Conservation (phyloP, 2,797 vertebrate species). For the Mormyrus proboscirostris region DNA sequence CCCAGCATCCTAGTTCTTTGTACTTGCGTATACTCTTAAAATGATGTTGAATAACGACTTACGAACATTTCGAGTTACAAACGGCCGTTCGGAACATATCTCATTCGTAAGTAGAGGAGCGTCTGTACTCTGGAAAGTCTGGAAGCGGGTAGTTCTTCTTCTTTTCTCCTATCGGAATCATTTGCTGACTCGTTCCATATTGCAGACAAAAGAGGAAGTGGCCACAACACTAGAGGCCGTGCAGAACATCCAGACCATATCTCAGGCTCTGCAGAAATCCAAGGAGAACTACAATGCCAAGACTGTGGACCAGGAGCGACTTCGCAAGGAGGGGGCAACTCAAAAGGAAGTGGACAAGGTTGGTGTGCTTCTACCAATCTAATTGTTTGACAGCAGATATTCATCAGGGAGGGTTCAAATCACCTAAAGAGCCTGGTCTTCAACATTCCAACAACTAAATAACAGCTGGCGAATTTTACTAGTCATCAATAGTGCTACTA, state of each 20-base stretch:
- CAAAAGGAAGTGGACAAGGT: conserved; percentile 95
- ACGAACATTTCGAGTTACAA: neutral
- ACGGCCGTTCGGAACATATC: neutral
- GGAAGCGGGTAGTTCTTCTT: neutral
- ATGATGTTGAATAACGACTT: neutral
- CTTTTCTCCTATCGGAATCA: neutral
- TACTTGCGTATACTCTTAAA: neutral
- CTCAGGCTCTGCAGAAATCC: conserved; percentile 88
- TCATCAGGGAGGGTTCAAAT: neutral
- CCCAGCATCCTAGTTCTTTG: neutral
- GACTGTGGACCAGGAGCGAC: conserved; percentile 85
- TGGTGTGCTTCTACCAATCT: conserved; percentile 28
- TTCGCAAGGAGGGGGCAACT: conserved; percentile 92
- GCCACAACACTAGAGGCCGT: conserved; percentile 90
- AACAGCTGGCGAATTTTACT: neutral
- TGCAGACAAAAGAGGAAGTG: conserved; percentile 94
- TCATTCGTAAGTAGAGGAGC: neutral
- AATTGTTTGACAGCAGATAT: neutral
- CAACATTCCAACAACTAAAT: neutral
- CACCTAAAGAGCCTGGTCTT: neutral
- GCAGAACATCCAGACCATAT: conserved; percentile 88
- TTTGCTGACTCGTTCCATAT: conserved; percentile 1
- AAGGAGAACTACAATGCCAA: conserved; percentile 92
- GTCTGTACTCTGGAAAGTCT: neutral
- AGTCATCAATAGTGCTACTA: neutral